Conservation (phyloP, 2,888 invertebrate species). For the Plemyria rubiginata region DNA sequence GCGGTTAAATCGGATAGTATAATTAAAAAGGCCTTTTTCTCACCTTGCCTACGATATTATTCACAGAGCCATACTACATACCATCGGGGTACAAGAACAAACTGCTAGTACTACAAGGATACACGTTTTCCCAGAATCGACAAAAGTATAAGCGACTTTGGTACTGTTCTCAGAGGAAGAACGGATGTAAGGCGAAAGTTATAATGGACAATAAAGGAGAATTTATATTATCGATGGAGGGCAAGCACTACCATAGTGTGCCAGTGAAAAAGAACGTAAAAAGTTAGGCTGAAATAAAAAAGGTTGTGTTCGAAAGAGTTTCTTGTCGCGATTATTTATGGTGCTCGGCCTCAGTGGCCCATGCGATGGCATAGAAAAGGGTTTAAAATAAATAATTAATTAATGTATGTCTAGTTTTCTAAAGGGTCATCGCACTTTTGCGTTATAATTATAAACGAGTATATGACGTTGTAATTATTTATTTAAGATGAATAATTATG, state of each 20-base stretch:
- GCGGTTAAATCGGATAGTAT: too few species aligned
- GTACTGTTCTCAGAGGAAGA: conserved; percentile 49
- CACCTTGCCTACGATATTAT: neutral
- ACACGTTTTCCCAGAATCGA: conserved; percentile 47
- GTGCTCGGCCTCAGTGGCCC: too few species aligned
- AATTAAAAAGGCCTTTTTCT: neutral
- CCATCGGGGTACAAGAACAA: conserved; percentile 41
- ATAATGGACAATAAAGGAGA: conserved; percentile 38
- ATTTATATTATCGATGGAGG: conserved; percentile 35
- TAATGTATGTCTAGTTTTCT: too few species aligned
- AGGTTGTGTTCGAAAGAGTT: too few species aligned
- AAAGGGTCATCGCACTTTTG: too few species aligned
- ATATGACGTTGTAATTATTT: too few species aligned
- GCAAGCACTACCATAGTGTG: conserved; percentile 30
- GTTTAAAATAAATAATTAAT: too few species aligned
- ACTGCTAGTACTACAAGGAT: conserved; percentile 43
- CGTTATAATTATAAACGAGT: too few species aligned
- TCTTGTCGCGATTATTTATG: too few species aligned
- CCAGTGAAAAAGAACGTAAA: conserved; percentile 23
- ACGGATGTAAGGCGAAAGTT: conserved; percentile 49
- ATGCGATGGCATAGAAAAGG: too few species aligned
- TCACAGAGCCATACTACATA: conserved; percentile 42
- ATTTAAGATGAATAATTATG: too few species aligned
- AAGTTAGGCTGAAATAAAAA: neutral
- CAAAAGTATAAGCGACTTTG: conserved; percentile 41